Evolutionary conservation across 1,140 invertebrate species (phyloP).

Genomic region (Drosophila bocki): DNA sequence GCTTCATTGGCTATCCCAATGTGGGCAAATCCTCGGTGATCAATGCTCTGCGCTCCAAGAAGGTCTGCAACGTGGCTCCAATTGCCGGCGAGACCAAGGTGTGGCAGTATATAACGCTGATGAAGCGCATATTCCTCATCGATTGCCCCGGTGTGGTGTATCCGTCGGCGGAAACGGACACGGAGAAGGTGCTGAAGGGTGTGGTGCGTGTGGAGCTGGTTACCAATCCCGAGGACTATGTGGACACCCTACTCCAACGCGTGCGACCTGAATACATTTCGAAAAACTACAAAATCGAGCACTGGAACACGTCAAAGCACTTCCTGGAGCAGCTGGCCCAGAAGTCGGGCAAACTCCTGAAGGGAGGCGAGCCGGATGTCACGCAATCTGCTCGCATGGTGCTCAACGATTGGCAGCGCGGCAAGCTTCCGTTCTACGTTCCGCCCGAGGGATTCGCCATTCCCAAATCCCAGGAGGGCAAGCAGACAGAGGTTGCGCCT

Average conservation of each 20-base stretch:
- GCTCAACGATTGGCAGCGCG: constrained; percentile 99
- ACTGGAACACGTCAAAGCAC: constrained; percentile 92
- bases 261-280: constrained; percentile 95
- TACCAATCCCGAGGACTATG: constrained; percentile 97
- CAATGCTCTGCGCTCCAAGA: constrained; percentile 97
- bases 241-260: constrained; percentile 93
- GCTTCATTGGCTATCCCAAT: constrained; percentile 99
- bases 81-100: constrained; percentile 99
- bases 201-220: constrained; percentile 98
- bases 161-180: constrained; percentile 95
- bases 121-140: constrained; percentile 98
- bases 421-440: constrained; percentile 97
- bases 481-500: constrained; percentile 43
- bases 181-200: constrained; percentile 98
- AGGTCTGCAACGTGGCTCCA: constrained; percentile 99
- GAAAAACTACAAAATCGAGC: constrained; percentile 95
- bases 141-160: constrained; percentile 99
- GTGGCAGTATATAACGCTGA: constrained; percentile 99
- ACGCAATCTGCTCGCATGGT: constrained; percentile 96
- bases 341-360: constrained; percentile 95
- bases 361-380: constrained; percentile 98
- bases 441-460: constrained; percentile 92
- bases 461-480: constrained; percentile 85
- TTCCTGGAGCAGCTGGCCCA: constrained; percentile 97
- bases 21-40: constrained; percentile 99